These are phyloP conservation scores for Peromyscus nudipes DNA, from an alignment of 2,797 vertebrate species.

Conservation along the genomic window DNA sequence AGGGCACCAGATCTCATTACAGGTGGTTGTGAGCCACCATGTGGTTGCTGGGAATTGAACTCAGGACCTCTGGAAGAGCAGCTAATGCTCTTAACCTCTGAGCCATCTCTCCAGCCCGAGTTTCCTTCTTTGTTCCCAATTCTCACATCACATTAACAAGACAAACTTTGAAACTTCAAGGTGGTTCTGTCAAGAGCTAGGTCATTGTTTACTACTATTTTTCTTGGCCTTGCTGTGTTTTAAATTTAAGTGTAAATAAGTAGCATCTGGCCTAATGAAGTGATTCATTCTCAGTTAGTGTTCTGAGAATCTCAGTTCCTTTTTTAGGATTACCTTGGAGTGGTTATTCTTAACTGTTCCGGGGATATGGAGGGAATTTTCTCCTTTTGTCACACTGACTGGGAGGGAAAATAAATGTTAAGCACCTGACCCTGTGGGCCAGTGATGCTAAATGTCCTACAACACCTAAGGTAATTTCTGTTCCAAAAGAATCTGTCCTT, in stretches of 20 bases:
- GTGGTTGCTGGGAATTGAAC: too few relatives aligned
- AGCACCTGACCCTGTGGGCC: background rate
- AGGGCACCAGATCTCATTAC: too few relatives aligned
- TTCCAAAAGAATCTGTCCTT: background rate
- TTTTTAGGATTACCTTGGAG: background rate
- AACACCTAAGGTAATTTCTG: background rate
- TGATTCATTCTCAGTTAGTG: background rate
- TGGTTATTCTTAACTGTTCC: background rate
- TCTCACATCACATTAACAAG: background rate
- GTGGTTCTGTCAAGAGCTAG: background rate
- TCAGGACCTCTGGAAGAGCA: too few relatives aligned
- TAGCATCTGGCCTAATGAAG: background rate
- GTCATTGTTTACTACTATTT: slow-evolving; percentile 24
- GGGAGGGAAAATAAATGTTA: background rate
- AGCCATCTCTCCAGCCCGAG: too few relatives aligned
- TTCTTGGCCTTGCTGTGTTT: background rate
- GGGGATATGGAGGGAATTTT: background rate
- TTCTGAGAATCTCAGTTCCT: background rate
- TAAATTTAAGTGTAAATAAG: background rate
- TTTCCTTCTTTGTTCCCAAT: background rate
- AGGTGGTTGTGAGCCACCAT: too few relatives aligned
- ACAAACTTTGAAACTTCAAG: slow-evolving; percentile 3
- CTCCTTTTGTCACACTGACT: background rate
- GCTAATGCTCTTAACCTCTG: too few relatives aligned
- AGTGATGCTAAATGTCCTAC: background rate